These are phyloP conservation scores for Lucilia sericata DNA, from an alignment of 1,140 invertebrate species.

Conservation along the genomic window DNA sequence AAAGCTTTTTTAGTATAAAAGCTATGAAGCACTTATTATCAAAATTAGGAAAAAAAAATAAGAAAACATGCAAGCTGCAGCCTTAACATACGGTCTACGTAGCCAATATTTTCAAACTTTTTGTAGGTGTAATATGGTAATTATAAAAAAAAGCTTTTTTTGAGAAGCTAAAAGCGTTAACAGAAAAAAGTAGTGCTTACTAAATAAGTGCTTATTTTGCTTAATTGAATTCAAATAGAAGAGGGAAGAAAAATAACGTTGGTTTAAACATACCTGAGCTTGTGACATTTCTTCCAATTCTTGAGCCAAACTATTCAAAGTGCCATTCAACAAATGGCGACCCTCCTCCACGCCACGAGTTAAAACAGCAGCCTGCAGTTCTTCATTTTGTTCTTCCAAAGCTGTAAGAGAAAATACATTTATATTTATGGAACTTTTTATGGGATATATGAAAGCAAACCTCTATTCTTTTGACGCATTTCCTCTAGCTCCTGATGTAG, in stretches of 20 bases:
- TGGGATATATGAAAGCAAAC: constrained; percentile 67
- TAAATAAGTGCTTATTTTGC: neutral
- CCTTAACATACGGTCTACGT: no score
- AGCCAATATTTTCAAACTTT: no score
- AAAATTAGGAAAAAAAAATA: no score
- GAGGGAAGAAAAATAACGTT: constrained; percentile 40
- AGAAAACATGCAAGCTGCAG: neutral
- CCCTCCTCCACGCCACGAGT: constrained; percentile 89
- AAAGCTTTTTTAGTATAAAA: no score
- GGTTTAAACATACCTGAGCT: constrained; percentile 80
- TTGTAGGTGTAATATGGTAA: no score
- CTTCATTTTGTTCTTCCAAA: constrained; percentile 89
- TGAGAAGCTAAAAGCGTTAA: neutral
- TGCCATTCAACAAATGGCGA: constrained; percentile 80
- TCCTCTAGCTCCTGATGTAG: constrained; percentile 76
- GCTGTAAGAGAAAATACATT: constrained; percentile 68
- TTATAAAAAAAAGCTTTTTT: no score
- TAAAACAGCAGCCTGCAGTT: constrained; percentile 91
- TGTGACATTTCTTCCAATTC: constrained; percentile 92
- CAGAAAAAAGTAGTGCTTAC: neutral
- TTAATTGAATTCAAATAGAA: neutral
- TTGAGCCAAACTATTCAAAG: constrained; percentile 82
- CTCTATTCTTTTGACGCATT: constrained; percentile 80
- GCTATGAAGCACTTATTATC: no score
- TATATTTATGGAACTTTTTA: neutral